These are phyloP conservation scores for Pangasius sanitwongsei DNA, from an alignment of 2,797 vertebrate species.

Conservation along the genomic window DNA sequence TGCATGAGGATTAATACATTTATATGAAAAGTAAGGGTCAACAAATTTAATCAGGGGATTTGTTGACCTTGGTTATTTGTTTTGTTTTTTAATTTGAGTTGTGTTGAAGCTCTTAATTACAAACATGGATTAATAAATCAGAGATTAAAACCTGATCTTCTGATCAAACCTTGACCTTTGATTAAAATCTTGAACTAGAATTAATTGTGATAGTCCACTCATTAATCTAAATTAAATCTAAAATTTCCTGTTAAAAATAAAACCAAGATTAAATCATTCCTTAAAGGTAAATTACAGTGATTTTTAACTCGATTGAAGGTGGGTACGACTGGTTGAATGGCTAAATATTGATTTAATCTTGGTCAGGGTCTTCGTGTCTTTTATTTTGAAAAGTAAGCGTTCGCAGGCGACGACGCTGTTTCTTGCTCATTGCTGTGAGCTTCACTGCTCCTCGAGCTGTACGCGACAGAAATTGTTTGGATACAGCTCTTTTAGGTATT, in stretches of 20 bases:
- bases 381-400: slow-evolving; percentile 48
- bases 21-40: not conserved
- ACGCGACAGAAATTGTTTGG: slow-evolving; percentile 10
- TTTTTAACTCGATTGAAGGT: not conserved
- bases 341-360: not conserved
- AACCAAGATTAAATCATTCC: not conserved
- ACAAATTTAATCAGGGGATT: not conserved
- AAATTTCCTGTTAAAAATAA: not conserved
- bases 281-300: not conserved
- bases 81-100: not conserved
- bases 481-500: not conserved
- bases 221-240: not conserved
- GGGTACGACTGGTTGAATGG: not conserved
- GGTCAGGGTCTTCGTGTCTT: not conserved
- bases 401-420: too few species aligned
- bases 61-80: not conserved
- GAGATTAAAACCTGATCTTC: not conserved
- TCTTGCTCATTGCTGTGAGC: not conserved
- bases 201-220: not conserved
- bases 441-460: slow-evolving; percentile 11
- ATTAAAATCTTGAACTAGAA: not conserved
- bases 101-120: not conserved
- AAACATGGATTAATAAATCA: not conserved
- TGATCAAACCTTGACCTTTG: not conserved
- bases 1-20: not conserved